phyloP scores from a whole-genome alignment of 2,888 invertebrate genomes.

The Balanococcus diminutus region DNA sequence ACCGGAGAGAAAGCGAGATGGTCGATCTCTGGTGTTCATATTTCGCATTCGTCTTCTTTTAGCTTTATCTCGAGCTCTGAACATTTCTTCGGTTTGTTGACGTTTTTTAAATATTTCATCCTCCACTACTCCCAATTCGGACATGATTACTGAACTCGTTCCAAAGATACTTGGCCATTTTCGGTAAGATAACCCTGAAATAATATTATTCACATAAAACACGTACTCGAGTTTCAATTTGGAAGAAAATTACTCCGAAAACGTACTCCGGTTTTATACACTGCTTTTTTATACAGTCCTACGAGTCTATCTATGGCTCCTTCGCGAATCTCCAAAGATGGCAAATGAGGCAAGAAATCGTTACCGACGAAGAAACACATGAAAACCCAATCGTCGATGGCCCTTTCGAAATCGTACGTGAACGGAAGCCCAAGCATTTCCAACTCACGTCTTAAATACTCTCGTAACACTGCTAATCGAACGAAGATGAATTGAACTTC shows the following conservation, averaged over 20 bases:
- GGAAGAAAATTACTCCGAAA: not conserved
- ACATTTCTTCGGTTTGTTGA: conserved; percentile 83
- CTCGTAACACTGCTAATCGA: conserved; percentile 87
- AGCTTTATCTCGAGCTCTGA: conserved; percentile 77
- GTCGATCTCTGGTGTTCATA: conserved; percentile 65
- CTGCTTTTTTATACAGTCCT: conserved; percentile 89
- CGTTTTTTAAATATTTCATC: conserved; percentile 96
- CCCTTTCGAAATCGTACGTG: conserved; percentile 91
- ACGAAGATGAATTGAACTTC: conserved; percentile 92
- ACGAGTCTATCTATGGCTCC: conserved; percentile 94
- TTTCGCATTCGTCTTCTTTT: conserved; percentile 67
- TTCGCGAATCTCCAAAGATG: conserved; percentile 95
- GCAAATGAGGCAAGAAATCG: conserved; percentile 97
- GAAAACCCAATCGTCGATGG: conserved; percentile 96
- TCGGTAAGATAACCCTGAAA: conserved; percentile 94
- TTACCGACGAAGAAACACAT: conserved; percentile 99
- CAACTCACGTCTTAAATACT: conserved; percentile 90
- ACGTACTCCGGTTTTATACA: conserved; percentile 85
- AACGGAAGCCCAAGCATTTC: conserved; percentile 92
- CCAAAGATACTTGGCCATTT: conserved; percentile 90
- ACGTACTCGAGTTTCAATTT: not conserved
- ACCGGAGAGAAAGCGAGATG: conserved; percentile 74
- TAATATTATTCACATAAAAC: not conserved
- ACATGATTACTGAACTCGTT: conserved; percentile 92
- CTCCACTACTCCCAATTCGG: conserved; percentile 89